Base-by-base conservation (phyloP, 2,888 invertebrate genomes). In the Drosophila siamana region DNA sequence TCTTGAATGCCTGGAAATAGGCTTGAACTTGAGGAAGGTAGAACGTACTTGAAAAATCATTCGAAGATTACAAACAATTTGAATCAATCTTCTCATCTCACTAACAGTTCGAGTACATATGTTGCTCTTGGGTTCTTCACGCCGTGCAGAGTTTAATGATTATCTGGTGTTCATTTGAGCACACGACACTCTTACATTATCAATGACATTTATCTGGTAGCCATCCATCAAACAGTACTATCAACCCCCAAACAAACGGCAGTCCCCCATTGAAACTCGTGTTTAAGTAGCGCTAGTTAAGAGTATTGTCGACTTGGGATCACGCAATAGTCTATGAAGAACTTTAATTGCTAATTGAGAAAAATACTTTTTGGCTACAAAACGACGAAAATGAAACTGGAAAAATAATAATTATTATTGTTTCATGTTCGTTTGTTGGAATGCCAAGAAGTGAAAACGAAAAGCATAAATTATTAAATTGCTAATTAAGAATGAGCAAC, bases 401-500 rank as follows among this genome's bases (percentile, higher is more conserved):
- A n/a, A 48, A 30, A 46, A 59, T 78, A 86, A 85, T 87, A 84
- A 84, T 82, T 82, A 81, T 86, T 46, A 81, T 86, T 46, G 83
- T 82, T 83, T 83, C 86, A 83, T 83, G 88, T 85, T 82, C 69
- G 55, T 61, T 43, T 52, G 62, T 68, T 30, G 30, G 30, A 30
- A 67, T 71, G 68, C 48, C 44, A n/a, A 48, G 50, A 71, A 82
- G 57, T 69, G 47, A 74, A 82, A 81, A 84, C 78, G 81, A 78
- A 76, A 88, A 89, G 86, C 84, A 89, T 86, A 83, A 86, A 89
- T 86, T 86, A 88, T 86, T 86, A 89, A 86, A 86, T 86, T 86
- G 69, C 86, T 89, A 89, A 86, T 89, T 86, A 86, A 86, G 88
- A 89, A 69, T 70, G 63, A 81, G 70, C 67, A 76, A 67, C 54